These are phyloP conservation scores for Serripes groenlandicus DNA, from an alignment of 2,888 invertebrate genomes.

Conservation along the genomic window DNA sequence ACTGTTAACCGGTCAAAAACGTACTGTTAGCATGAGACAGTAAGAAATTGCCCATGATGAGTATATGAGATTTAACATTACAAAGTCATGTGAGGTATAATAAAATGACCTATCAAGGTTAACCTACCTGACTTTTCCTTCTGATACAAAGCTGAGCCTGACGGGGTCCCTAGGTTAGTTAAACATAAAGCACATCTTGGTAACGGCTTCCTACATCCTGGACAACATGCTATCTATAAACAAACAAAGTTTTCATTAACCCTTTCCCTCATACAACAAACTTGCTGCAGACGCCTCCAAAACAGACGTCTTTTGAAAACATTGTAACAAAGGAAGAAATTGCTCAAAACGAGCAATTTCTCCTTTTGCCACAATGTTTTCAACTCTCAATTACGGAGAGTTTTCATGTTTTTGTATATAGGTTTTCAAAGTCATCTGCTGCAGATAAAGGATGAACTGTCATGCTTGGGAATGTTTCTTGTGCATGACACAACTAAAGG, in stretches of 20 bases:
- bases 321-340: not conserved
- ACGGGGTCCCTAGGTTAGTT: conserved; percentile 95
- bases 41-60: too few relatives aligned
- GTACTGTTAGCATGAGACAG: too few relatives aligned
- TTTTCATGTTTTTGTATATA: too few relatives aligned
- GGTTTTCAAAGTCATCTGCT: too few relatives aligned
- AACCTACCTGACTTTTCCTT: conserved; percentile 70
- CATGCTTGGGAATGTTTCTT: too few relatives aligned
- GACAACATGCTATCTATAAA: conserved; percentile 89
- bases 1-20: too few relatives aligned
- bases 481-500: too few relatives aligned
- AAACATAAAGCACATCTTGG: conserved; percentile 97
- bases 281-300: not conserved
- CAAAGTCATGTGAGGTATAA: too few relatives aligned
- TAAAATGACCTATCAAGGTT: too few relatives aligned
- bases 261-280: not conserved
- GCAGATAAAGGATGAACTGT: too few relatives aligned
- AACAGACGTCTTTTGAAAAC: not conserved
- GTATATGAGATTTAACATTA: too few relatives aligned
- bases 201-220: conserved; percentile 97
- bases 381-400: too few relatives aligned
- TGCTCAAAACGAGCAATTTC: not conserved
- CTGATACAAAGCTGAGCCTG: conserved; percentile 74
- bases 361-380: not conserved
- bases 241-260: not conserved